A percentile compares a stretch with the other conserved stretches of the same genome.
These are phyloP conservation scores for Andrena haemorrhoa DNA, from an alignment of 2,888 invertebrate species.

Conservation along the genomic window DNA sequence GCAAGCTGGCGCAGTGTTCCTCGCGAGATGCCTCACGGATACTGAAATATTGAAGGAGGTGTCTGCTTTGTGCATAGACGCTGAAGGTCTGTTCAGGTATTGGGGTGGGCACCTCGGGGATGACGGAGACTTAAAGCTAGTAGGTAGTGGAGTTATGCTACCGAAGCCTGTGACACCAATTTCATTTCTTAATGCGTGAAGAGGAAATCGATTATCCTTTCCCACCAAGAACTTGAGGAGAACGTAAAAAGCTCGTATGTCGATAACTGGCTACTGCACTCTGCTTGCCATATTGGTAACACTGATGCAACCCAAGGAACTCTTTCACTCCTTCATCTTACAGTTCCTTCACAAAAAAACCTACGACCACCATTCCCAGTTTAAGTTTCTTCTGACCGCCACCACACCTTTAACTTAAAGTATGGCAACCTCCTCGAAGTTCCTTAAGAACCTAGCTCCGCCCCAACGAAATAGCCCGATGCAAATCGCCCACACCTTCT, in stretches of 20 bases:
- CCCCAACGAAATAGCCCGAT: neutral
- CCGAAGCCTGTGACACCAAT: too few relatives aligned
- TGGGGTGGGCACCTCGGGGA: too few relatives aligned
- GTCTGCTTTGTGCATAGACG: too few relatives aligned
- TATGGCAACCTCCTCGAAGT: neutral
- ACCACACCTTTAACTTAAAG: neutral
- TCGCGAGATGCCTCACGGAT: neutral
- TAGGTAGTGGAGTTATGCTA: too few relatives aligned
- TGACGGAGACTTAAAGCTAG: too few relatives aligned
- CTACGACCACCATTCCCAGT: neutral
- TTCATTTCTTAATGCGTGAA: too few relatives aligned
- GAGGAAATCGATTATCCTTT: too few relatives aligned
- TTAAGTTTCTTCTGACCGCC: neutral
- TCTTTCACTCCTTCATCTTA: neutral
- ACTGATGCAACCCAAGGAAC: neutral
- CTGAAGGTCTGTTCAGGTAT: too few relatives aligned
- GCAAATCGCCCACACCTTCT: neutral
- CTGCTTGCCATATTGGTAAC: neutral
- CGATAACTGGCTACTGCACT: too few relatives aligned
- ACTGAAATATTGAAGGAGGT: neutral
- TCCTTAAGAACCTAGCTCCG: slow-evolving; percentile 3
- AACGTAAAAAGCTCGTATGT: too few relatives aligned
- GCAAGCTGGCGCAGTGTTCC: neutral
- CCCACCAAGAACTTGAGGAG: too few relatives aligned
- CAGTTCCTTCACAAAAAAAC: neutral